Conservation (phyloP, 2,113 vertebrate species). For the Myotis lucifugus region DNA sequence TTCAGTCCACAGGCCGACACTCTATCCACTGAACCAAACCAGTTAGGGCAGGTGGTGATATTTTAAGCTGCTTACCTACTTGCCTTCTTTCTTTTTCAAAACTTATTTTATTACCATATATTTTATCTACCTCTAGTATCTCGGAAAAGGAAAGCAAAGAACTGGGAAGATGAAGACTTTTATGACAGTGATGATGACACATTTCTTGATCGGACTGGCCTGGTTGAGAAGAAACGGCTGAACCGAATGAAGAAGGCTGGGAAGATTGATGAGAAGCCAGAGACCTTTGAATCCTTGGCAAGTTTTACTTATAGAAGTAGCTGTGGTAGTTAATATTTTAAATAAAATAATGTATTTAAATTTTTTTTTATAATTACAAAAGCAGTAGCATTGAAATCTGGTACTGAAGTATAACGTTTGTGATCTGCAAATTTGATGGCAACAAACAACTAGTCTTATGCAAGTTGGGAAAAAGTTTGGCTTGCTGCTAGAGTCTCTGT, state of each 20-base stretch:
- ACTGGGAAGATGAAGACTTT: constrained; percentile 98
- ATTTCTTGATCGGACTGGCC: constrained; percentile 96
- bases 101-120: background rate
- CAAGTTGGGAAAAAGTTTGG: constrained; percentile 2
- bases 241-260: constrained; percentile 98
- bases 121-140: constrained; percentile 87
- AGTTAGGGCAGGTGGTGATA: background rate
- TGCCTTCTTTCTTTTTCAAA: background rate
- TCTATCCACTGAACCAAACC: too few relatives aligned
- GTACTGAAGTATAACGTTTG: background rate
- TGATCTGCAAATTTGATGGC: constrained; percentile 38
- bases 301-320: constrained; percentile 66
- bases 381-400: background rate
- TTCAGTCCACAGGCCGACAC: too few relatives aligned
- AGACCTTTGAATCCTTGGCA: constrained; percentile 96
- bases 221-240: constrained; percentile 94
- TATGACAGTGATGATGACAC: constrained; percentile 99
- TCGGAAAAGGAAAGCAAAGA: constrained; percentile 96
- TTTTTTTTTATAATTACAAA: constrained; percentile 30
- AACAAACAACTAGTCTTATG: constrained; percentile 15
- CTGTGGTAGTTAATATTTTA: background rate
- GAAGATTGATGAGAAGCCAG: constrained; percentile 94
- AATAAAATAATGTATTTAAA: background rate
- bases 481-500: background rate
- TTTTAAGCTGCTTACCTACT: background rate